A percentile compares a stretch with the other conserved stretches of the same genome.
Conservation (phyloP, 1,140 invertebrate genomes). For the Temnothorax curvispinosus region DNA sequence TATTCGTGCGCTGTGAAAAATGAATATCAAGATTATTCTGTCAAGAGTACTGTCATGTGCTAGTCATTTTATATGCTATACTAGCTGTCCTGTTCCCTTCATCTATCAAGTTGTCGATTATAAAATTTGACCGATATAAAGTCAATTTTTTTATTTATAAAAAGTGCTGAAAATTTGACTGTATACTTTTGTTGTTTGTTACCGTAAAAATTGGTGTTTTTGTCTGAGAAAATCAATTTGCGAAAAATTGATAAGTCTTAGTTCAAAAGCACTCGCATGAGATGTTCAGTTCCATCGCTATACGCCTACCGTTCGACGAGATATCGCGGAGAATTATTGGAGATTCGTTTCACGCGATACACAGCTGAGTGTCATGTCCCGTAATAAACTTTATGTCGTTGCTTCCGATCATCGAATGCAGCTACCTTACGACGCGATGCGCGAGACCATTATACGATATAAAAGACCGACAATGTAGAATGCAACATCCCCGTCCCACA, state of each 20-base stretch:
- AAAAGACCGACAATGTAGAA: conserved; percentile 34
- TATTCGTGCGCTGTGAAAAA: conserved; percentile 46
- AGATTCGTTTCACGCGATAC: conserved; percentile 58
- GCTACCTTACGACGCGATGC: conserved; percentile 33
- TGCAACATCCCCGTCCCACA: neutral
- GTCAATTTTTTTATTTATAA: neutral
- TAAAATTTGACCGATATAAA: conserved; percentile 6
- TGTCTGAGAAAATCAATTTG: neutral
- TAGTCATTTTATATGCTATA: conserved; percentile 32
- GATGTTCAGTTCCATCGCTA: neutral
- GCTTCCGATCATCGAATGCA: conserved; percentile 36
- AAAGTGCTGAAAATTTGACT: neutral
- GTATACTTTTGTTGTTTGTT: neutral
- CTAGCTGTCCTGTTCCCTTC: conserved; percentile 22
- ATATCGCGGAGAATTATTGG: conserved; percentile 64
- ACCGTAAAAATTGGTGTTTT: neutral
- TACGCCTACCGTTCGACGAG: conserved; percentile 18
- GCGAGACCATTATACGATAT: conserved; percentile 29
- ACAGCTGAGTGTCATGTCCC: conserved; percentile 14
- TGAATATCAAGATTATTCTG: conserved; percentile 47
- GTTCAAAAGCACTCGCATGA: neutral
- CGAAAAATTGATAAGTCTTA: no score
- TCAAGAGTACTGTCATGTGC: conserved; percentile 26
- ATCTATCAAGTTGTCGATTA: conserved; percentile 28
- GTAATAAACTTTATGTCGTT: conserved; percentile 64